Evolutionary conservation across 1,140 invertebrate genomes (phyloP).

Genomic region (Saxidomus purpurata): DNA sequence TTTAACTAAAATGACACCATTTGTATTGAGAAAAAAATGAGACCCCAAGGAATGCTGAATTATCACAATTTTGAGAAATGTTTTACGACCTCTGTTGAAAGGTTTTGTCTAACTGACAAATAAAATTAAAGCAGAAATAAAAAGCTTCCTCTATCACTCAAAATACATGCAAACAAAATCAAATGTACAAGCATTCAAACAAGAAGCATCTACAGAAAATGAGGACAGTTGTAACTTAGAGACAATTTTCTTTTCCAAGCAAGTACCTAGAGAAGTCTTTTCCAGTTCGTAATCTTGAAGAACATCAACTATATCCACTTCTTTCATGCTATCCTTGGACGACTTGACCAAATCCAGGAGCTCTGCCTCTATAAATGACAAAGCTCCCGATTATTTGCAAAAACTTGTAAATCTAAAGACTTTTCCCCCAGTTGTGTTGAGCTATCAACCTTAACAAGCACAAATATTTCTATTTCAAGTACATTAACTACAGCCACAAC

Average conservation of each 20-base stretch:
- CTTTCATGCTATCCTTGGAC: conserved; percentile 35
- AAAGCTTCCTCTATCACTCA: too few relatives aligned
- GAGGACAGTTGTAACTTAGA: background rate
- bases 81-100: background rate
- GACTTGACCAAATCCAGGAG: conserved; percentile 46
- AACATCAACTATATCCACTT: conserved; percentile 49
- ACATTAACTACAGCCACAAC: too few relatives aligned
- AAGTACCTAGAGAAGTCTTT: conserved; percentile 50
- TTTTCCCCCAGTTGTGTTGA: too few relatives aligned
- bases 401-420: too few relatives aligned
- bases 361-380: conserved; percentile 53
- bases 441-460: too few relatives aligned
- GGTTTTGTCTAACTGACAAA: background rate
- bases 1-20: conserved; percentile 12
- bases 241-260: background rate
- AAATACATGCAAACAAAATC: background rate
- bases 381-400: background rate
- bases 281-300: conserved; percentile 61
- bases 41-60: too few relatives aligned
- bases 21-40: background rate
- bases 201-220: background rate
- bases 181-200: background rate
- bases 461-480: too few relatives aligned
- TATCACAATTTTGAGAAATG: too few relatives aligned
- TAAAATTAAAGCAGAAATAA: background rate